Evolutionary conservation across 2,888 invertebrate species (phyloP).

Genomic region (Melolontha melolontha): DNA sequence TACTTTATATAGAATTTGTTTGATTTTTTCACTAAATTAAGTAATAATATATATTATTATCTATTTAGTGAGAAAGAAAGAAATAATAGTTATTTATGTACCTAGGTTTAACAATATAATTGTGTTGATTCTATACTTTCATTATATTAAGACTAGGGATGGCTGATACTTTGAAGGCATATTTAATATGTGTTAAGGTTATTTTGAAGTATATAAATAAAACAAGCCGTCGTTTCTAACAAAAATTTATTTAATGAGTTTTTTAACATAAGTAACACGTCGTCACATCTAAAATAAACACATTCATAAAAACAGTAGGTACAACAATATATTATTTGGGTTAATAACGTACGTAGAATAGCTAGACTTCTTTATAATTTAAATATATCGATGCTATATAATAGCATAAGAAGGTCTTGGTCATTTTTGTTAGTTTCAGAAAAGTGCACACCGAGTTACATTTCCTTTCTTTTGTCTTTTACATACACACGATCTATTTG

Average conservation of each 20-base stretch:
- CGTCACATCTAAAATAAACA: slow-evolving; percentile 40
- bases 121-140: no score
- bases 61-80: no score
- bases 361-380: slow-evolving; percentile 28
- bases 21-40: no score
- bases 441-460: background rate
- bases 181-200: no score
- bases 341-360: slow-evolving; percentile 37
- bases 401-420: slow-evolving; percentile 43
- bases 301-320: slow-evolving; percentile 40
- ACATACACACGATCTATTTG: slow-evolving; percentile 24
- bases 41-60: no score
- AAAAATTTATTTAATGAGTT: slow-evolving; percentile 33
- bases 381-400: slow-evolving; percentile 36
- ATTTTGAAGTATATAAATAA: slow-evolving; percentile 43
- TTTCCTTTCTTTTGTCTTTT: slow-evolving; percentile 7
- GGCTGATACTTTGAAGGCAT: no score
- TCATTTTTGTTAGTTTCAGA: slow-evolving; percentile 37
- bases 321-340: slow-evolving; percentile 38
- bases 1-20: no score
- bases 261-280: slow-evolving; percentile 34
- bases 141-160: no score
- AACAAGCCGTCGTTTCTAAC: slow-evolving; percentile 33
- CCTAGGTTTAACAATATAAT: no score
- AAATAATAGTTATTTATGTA: no score